A percentile compares a stretch with the other conserved stretches of the same genome.
phyloP scores from a whole-genome alignment of 1,140 invertebrate genomes.

The Trigoniulus corallinus region DNA sequence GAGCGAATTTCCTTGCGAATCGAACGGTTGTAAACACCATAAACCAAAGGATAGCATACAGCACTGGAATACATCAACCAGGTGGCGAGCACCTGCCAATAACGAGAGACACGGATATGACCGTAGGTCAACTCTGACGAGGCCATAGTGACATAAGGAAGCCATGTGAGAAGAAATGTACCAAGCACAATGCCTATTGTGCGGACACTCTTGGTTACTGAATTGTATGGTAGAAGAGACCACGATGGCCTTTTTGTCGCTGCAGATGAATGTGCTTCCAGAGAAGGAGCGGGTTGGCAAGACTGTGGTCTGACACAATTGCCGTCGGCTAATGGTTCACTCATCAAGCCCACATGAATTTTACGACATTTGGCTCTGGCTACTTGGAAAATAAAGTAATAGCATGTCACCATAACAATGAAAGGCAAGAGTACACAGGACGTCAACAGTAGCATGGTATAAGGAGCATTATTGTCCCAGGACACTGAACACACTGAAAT shows the following conservation, averaged over 20 bases:
- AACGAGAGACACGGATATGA: background rate
- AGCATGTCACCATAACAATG: slow-evolving; percentile 13
- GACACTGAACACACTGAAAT: slow-evolving; percentile 10
- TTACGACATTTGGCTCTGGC: slow-evolving; percentile 13
- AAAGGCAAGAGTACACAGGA: slow-evolving; percentile 11
- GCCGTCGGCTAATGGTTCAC: background rate
- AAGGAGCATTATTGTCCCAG: slow-evolving; percentile 9
- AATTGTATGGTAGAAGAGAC: slow-evolving; percentile 1
- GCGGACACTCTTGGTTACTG: slow-evolving; percentile 13
- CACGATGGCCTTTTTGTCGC: background rate
- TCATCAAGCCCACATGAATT: slow-evolving; percentile 13
- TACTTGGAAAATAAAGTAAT: slow-evolving; percentile 15
- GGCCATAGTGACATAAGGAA: slow-evolving; percentile 11
- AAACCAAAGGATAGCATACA: slow-evolving; percentile 14
- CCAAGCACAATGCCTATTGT: slow-evolving; percentile 15
- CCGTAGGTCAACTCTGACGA: slow-evolving; percentile 8
- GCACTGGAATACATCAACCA: slow-evolving; percentile 9
- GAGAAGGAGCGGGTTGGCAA: background rate
- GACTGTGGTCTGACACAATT: background rate
- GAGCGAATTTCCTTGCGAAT: slow-evolving; percentile 14
- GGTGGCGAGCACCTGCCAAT: slow-evolving; percentile 1
- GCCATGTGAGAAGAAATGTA: slow-evolving; percentile 11
- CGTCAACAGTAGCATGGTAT: slow-evolving; percentile 10
- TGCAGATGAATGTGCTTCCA: background rate
- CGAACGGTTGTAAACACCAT: slow-evolving; percentile 14